A percentile compares a stretch with the other conserved stretches of the same genome.
phyloP scores from a whole-genome alignment of 2,113 vertebrate species.

The Sorex fumeus region DNA sequence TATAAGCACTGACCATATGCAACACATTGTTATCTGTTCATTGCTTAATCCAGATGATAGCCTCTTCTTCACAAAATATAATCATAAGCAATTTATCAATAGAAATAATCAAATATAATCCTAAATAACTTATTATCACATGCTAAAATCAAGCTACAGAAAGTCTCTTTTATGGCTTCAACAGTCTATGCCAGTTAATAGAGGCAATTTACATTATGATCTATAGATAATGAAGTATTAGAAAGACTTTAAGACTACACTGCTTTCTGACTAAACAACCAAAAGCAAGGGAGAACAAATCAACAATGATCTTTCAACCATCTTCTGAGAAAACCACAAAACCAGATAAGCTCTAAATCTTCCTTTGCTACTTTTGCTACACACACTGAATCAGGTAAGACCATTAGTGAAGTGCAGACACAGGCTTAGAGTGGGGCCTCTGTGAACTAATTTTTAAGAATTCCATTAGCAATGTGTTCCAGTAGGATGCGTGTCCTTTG shows the following conservation, averaged over 20 bases:
- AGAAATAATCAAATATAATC: not conserved
- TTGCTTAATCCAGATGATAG: not conserved
- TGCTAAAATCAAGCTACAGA: not conserved
- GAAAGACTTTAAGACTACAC: not conserved
- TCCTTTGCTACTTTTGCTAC: not conserved
- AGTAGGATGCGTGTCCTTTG: constrained; percentile 28
- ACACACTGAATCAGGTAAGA: not conserved
- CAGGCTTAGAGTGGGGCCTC: not conserved
- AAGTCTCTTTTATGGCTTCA: not conserved
- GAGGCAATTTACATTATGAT: not conserved
- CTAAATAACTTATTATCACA: too few relatives aligned
- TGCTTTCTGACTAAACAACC: not conserved
- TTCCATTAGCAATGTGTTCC: not conserved
- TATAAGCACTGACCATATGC: not conserved
- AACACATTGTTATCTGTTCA: not conserved
- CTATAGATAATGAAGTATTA: not conserved
- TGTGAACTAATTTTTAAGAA: not conserved
- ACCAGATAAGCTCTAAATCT: not conserved
- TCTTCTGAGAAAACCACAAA: not conserved
- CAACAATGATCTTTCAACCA: not conserved
- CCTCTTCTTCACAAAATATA: constrained; percentile 3
- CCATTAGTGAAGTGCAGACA: not conserved
- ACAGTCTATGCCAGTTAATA: not conserved
- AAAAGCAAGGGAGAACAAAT: not conserved
- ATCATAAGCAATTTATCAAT: not conserved